phyloP scores from a whole-genome alignment of 2,113 vertebrate species.

The Melanerpes aurifrons region DNA sequence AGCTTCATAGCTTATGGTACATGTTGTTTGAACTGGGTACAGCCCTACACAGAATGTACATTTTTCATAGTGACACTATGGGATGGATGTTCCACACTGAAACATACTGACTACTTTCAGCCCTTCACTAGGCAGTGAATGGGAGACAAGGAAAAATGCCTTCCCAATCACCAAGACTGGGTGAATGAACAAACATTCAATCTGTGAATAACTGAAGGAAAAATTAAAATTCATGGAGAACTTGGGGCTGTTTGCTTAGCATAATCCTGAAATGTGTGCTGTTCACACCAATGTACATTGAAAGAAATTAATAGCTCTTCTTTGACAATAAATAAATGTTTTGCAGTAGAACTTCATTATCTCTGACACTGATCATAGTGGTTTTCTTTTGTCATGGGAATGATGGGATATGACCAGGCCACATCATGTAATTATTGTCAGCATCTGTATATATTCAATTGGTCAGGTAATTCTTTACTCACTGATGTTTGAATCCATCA shows the following conservation, averaged over 20 bases:
- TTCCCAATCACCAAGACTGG: neutral
- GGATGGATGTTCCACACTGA: neutral
- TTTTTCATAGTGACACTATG: neutral
- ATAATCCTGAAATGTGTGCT: neutral
- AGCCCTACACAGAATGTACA: neutral
- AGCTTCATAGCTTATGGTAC: neutral
- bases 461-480: constrained; percentile 3
- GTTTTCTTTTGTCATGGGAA: constrained; percentile 22
- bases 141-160: neutral
- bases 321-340: constrained; percentile 4
- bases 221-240: neutral
- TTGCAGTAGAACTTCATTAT: neutral
- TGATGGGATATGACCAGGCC: neutral
- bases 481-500: neutral
- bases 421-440: constrained; percentile 32
- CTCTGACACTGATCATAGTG: neutral
- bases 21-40: neutral
- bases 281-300: neutral
- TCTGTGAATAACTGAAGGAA: neutral
- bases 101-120: neutral
- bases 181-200: neutral
- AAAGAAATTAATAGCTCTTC: neutral
- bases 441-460: neutral
- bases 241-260: neutral
- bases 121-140: neutral